Base-by-base conservation (phyloP, 2,113 vertebrate species). In the Serilophus lunatus region DNA sequence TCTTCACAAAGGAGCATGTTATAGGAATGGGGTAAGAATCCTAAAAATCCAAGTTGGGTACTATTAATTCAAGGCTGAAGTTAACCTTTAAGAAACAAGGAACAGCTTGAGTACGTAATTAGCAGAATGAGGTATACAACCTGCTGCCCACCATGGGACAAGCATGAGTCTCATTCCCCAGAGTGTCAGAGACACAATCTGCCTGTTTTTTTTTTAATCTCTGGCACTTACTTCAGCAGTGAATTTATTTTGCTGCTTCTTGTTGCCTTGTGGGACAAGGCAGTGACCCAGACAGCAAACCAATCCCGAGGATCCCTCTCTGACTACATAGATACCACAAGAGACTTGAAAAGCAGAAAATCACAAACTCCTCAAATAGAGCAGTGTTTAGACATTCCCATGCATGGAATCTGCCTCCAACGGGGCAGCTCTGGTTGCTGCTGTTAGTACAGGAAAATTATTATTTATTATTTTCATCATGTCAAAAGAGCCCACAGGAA, bases 301-400 rank as follows among this genome's bases (percentile, higher is more conserved):
- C 31, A 18, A 31, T 22, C 44, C 40, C 10, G 35, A 3, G 13
- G 35, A 42, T 69, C 50, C 64, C 36, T 10, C 71, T 69, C 10
- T 5, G 35, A 31, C 66, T 1, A 0, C 12, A 5, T 0, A 12
- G 33, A 3, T 26, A 15, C 23, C 54, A 12, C 44, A n/a, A 33
- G 25, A 31, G 12, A 20, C 57, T 20, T 13, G 28, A 61, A 65
- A 51, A 61, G 60, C 59, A 57, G 44, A 72, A 77, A 64, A 77
- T 29, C 53, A 65, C 38, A 49, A 2, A 17, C 77, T 82, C 78
- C 66, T 70, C 56, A 10, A 44, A 31, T 12, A 28, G 12, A 65
- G 56, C 8, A 9, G 8, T 0, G 40, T 38, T 35, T 49, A 36
- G 74, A 50, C 15, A 1, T 18, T 40, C 54, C 75, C 16, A 2